A percentile compares a stretch with the other conserved stretches of the same genome.
Conservation (phyloP, 1,140 invertebrate species). For the Aplysia californica region DNA sequence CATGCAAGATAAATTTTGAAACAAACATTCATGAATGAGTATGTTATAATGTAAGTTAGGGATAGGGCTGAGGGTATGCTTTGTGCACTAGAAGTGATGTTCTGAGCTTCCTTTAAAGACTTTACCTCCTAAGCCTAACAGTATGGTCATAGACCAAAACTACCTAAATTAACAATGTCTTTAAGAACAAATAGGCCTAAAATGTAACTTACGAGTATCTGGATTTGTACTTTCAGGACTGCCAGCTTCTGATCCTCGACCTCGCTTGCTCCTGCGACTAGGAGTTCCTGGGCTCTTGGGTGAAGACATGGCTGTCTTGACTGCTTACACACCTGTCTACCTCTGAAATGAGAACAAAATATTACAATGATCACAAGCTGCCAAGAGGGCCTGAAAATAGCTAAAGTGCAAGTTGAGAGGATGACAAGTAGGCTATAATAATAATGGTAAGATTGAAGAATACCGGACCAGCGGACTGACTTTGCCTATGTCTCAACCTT, state of each 20-base stretch:
- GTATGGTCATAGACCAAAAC: not conserved
- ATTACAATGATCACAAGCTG: too few relatives aligned
- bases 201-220: conserved; percentile 13
- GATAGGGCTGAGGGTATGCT: not conserved
- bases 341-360: too few relatives aligned
- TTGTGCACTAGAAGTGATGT: not conserved
- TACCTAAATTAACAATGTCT: not conserved
- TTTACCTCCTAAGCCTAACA: not conserved
- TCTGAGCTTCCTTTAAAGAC: not conserved
- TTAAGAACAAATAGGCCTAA: too few relatives aligned
- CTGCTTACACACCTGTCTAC: too few relatives aligned
- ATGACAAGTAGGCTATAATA: too few relatives aligned
- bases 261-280: conserved; percentile 46
- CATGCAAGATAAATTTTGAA: too few relatives aligned
- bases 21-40: too few relatives aligned
- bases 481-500: too few relatives aligned
- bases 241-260: conserved; percentile 36
- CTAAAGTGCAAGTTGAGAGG: too few relatives aligned
- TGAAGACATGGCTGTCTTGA: conserved; percentile 51
- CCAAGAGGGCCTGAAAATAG: too few relatives aligned
- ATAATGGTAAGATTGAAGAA: too few relatives aligned
- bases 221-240: conserved; percentile 31
- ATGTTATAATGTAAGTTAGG: not conserved
- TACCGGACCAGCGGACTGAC: too few relatives aligned
- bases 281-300: conserved; percentile 41